Evolutionary conservation across 2,888 invertebrate genomes (phyloP), one percentile per base, ranked within the genome.

Genomic region (Biston betularia): DNA sequence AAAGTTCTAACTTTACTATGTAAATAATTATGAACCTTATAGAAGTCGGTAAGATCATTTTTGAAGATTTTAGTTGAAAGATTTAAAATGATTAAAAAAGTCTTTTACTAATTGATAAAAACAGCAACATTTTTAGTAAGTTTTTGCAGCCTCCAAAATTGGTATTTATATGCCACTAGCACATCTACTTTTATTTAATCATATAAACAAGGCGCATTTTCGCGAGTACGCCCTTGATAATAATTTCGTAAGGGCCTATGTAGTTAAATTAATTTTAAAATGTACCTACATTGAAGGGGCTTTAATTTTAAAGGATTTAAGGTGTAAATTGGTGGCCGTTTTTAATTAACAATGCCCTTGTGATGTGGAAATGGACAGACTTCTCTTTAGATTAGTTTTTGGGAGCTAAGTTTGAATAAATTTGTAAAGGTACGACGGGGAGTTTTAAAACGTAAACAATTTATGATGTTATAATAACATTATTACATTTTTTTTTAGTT

Each of bases 171-270:
- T 11, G 11, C 24, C 24, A 33, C 10, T 12, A n/a, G 1, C 49
- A 9, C 33, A 24, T 58, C 58, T 58, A 3, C 33, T 12, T 24
- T 1, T 40, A 38, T 10, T 40, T 2, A 6, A 58, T 58, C 58
- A 49, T 9, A 38, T 24, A 12, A 40, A 42, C 24, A 40, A 58
- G 42, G 42, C 46, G 49, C 58, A 49, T 49, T 58, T 58, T 58
- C 58, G 64, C 63, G 69, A 82, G 59, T 79, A 45, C 78, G 65
- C 14, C 76, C 73, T 80, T 78, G 80, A 75, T 78, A 78, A 80
- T 83, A 75, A 78, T 78, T 76, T 68, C 46, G 38, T 61, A 52
- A 79, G 77, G 80, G 80, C 72, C 55, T 49, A 52, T 59, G 56
- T 53, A 62, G 54, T 63, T 59, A 59, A 63, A 63, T 67, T 63